Conservation (phyloP, 2,113 vertebrate genomes). For the Mungos mungo region DNA sequence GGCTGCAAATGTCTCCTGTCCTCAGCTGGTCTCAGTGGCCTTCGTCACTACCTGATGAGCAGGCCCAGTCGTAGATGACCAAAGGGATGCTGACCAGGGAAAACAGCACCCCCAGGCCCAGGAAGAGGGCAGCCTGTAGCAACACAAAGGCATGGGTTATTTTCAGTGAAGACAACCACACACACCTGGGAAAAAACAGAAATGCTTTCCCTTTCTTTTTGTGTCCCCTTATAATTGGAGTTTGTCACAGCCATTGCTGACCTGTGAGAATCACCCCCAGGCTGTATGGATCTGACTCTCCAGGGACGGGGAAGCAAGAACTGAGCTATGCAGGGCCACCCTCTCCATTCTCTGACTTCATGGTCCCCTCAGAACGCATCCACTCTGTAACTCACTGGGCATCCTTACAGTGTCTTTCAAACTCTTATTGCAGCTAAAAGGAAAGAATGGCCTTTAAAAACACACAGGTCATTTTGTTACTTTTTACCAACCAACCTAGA, state of each 20-base stretch:
- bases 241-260: neutral
- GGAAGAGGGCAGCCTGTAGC: conserved; percentile 85
- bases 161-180: conserved; percentile 28
- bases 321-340: neutral
- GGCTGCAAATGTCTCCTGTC: conserved; percentile 57
- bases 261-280: neutral
- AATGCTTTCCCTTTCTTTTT: neutral
- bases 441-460: neutral
- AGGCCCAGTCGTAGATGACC: conserved; percentile 89
- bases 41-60: conserved; percentile 65
- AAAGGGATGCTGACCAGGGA: conserved; percentile 88
- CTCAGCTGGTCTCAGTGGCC: conserved; percentile 73
- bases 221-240: neutral
- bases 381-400: neutral
- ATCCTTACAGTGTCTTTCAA: neutral
- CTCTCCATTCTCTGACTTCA: neutral
- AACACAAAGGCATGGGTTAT: conserved; percentile 63
- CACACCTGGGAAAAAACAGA: neutral
- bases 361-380: neutral
- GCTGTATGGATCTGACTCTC: neutral
- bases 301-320: neutral
- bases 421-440: neutral
- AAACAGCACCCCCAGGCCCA: conserved; percentile 85
- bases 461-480: neutral
- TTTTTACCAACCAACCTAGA: neutral